Evolutionary conservation across 2,113 vertebrate genomes (phyloP).

Genomic region (Limnothrissa miodon): DNA sequence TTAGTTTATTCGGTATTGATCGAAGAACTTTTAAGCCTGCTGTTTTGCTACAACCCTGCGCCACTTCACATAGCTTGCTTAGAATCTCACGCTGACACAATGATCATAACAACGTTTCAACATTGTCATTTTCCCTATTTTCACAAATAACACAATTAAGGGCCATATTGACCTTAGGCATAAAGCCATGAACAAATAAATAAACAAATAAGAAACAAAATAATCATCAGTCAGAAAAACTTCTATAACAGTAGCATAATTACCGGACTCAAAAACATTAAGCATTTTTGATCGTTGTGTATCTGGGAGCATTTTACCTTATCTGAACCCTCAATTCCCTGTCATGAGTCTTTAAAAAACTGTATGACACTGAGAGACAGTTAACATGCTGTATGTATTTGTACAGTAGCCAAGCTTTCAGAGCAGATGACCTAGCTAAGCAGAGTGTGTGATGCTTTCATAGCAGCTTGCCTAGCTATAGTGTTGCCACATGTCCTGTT

Average conservation of each 20-base stretch:
- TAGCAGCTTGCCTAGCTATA: too few relatives aligned
- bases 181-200: background rate
- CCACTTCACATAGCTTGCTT: background rate
- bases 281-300: background rate
- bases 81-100: background rate
- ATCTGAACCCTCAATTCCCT: background rate
- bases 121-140: background rate
- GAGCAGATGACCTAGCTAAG: background rate
- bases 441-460: too few relatives aligned
- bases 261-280: background rate
- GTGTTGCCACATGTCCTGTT: too few relatives aligned
- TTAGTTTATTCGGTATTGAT: background rate
- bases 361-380: background rate
- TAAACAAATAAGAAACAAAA: background rate
- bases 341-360: background rate
- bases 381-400: too few relatives aligned
- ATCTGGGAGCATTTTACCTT: background rate
- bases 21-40: background rate
- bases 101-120: background rate
- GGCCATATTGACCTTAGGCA: background rate
- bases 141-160: background rate
- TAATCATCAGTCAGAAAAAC: background rate
- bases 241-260: background rate
- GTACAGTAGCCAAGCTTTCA: background rate
- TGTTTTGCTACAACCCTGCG: background rate